Percentiles rank a stretch among this genome's conserved stretches.
Evolutionary conservation across 1,140 invertebrate genomes (phyloP).

Genomic region (Lepidurus arcticus): DNA sequence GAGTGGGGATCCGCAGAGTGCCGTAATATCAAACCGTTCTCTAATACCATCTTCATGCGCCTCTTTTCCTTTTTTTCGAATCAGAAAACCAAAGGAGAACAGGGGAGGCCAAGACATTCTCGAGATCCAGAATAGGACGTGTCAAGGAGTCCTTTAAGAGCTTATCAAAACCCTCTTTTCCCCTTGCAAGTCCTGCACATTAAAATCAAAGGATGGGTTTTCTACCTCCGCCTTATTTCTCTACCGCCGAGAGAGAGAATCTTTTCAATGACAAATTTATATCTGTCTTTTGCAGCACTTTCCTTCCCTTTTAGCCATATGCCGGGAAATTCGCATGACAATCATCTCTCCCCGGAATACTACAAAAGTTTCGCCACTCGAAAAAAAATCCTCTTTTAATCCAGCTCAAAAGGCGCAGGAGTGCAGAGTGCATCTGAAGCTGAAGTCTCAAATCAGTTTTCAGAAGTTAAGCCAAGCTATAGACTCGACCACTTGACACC

Average conservation of each 20-base stretch:
- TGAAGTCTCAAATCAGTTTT: background rate
- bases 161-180: background rate
- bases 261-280: background rate
- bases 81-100: background rate
- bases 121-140: background rate
- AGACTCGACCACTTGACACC: constrained; percentile 2
- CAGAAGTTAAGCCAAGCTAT: background rate
- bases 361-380: background rate
- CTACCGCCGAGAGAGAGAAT: background rate
- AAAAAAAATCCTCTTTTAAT: background rate
- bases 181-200: too few relatives aligned
- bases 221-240: background rate
- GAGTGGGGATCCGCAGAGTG: constrained; percentile 7
- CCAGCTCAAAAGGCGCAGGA: background rate
- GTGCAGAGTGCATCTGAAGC: background rate
- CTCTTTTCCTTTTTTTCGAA: background rate
- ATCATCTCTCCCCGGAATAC: background rate
- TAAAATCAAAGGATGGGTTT: too few relatives aligned
- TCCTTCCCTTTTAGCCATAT: background rate
- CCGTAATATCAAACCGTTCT: background rate
- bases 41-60: background rate
- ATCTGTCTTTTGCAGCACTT: constrained; percentile 1
- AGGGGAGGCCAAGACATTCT: background rate
- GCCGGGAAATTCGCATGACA: background rate
- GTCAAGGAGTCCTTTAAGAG: background rate